These are phyloP conservation scores for Lutjanus campechanus DNA, from an alignment of 2,797 vertebrate genomes.

Conservation along the genomic window DNA sequence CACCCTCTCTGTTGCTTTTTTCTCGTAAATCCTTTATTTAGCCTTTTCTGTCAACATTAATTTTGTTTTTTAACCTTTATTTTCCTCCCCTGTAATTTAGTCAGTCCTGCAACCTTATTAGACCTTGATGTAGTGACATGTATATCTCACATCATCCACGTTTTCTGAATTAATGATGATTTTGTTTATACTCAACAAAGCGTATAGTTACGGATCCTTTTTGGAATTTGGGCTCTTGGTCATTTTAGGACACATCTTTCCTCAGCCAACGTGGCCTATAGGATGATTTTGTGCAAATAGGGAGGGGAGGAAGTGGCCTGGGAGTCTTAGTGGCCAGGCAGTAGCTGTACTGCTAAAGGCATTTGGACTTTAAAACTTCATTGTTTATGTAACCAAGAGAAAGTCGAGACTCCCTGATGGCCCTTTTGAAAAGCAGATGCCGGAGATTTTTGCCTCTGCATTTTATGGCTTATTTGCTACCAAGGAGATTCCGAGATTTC, in stretches of 20 bases:
- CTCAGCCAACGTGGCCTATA: slow-evolving; percentile 36
- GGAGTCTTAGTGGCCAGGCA: slow-evolving; percentile 61
- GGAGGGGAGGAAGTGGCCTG: slow-evolving; percentile 53
- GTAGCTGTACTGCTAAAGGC: slow-evolving; percentile 83
- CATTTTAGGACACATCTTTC: slow-evolving; percentile 29
- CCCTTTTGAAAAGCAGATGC: slow-evolving; percentile 79
- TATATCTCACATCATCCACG: slow-evolving; percentile 2
- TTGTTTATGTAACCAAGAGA: slow-evolving; percentile 85
- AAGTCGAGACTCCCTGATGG: slow-evolving; percentile 78
- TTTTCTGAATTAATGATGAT: slow-evolving; percentile 26
- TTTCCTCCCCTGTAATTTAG: slow-evolving; percentile 31
- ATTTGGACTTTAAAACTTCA: slow-evolving; percentile 81
- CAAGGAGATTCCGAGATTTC: slow-evolving; percentile 66
- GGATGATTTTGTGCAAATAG: slow-evolving; percentile 24
- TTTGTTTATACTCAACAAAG: slow-evolving; percentile 18
- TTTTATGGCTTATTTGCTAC: slow-evolving; percentile 77
- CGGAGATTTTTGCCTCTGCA: slow-evolving; percentile 73
- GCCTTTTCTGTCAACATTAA: slow-evolving; percentile 46
- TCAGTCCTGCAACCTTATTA: slow-evolving; percentile 19
- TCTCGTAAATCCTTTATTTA: slow-evolving; percentile 55
- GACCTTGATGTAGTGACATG: slow-evolving; percentile 10
- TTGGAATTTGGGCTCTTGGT: slow-evolving; percentile 16
- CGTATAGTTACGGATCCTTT: slow-evolving; percentile 7
- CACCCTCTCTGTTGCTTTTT: slow-evolving; percentile 33
- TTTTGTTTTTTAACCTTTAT: slow-evolving; percentile 39